phyloP scores from a whole-genome alignment of 2,113 vertebrate genomes.

The Nothobranchius kuhntae region DNA sequence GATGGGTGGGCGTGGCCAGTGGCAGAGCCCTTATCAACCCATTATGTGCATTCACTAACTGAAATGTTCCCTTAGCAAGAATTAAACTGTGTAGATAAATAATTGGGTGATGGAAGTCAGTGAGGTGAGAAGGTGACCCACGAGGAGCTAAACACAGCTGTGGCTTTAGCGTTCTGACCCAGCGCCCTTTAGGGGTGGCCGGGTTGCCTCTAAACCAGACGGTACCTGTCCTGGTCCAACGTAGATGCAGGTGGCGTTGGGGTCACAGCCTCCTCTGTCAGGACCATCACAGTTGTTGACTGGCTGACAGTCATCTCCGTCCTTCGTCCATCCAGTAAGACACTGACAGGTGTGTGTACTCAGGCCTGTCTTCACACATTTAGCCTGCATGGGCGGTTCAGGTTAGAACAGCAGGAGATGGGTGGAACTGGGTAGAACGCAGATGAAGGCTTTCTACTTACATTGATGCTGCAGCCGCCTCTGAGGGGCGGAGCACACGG shows the following conservation, averaged over 20 bases:
- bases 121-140: too few species aligned
- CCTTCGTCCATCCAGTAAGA: constrained; percentile 84
- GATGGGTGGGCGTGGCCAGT: too few species aligned
- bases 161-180: too few species aligned
- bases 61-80: too few species aligned
- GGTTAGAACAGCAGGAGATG: too few species aligned
- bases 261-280: constrained; percentile 78
- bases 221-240: constrained; percentile 90
- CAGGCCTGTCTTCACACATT: constrained; percentile 80
- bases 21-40: too few species aligned
- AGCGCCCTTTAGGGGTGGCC: too few species aligned
- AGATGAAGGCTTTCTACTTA: constrained; percentile 62
- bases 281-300: constrained; percentile 86
- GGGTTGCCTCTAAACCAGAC: too few species aligned
- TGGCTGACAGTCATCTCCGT: constrained; percentile 86
- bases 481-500: constrained; percentile 77
- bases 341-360: constrained; percentile 81
- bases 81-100: too few species aligned
- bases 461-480: constrained; percentile 83
- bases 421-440: neutral
- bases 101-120: too few species aligned
- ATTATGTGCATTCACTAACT: too few species aligned
- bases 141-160: too few species aligned
- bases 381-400: constrained; percentile 76
- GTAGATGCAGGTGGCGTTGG: constrained; percentile 86